Evolutionary conservation across 30 jellyfish, hydroid and myxozoan genomes (phyloP), one percentile per base, ranked within the genome.

Genomic region (Catostylus mosaicus): DNA sequence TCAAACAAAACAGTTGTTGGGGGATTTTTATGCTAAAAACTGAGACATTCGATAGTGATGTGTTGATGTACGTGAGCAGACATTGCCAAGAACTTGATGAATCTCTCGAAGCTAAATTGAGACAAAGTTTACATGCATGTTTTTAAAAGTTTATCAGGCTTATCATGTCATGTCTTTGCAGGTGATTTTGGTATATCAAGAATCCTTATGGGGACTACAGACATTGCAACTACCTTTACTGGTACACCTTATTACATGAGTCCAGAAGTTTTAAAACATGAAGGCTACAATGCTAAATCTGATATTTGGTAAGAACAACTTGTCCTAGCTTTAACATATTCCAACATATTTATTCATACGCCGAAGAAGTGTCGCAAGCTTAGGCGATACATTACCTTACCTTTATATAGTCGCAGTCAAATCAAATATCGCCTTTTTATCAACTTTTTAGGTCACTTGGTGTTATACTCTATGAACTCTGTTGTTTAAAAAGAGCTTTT

Each of bases 161-260:
- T 34, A 3, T 32, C 57, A 7, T 3, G 29, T 30, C 9, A 30
- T 26, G 30, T 67, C 11, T 18, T 64, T 74, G 7, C 76, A 92
- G 98, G 98, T 78, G 98, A 92, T 80, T 92, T 92, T 80, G 98
- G 98, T 1, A 92, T 92, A 19, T 92, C 98, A 52, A 75, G 96
- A 43, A 85, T 86, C 20, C 87, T 92, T 19, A 73, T 67, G 91
- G 98, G 96, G 23, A 85, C 98, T 14, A 81, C 98, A 12, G 98
- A 92, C 71, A 80, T 92, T 31, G 98, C 98, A 20, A 92, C 96
- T 18, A 92, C 98, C 37, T 92, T 92, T 62, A 92, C 98, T 34
- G 98, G 98, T n/a, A 92, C 98, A 23, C 98, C 98, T 30, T 92
- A 85, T 60, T 92, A 84, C 96, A 92, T 92, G 98, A 88, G 96